phyloP scores from a whole-genome alignment of 35 echinoderm and acorn worm species.

The Stichopus chloronotus region DNA sequence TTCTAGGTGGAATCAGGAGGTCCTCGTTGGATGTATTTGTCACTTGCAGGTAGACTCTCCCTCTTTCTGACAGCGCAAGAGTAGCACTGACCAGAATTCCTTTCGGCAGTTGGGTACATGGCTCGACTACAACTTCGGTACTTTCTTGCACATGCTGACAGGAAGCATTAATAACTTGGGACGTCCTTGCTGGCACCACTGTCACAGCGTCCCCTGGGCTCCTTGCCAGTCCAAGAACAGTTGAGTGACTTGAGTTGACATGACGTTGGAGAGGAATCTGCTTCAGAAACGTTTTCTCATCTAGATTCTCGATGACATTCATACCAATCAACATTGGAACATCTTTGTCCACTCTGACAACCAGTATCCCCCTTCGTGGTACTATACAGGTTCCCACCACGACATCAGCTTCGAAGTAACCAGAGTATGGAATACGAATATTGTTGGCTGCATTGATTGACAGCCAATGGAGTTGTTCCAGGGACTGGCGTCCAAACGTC shows the following conservation, averaged over 20 bases:
- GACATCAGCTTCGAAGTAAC: conserved; percentile 23
- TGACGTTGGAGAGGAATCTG: no score
- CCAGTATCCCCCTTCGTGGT: no score
- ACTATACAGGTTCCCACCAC: no score
- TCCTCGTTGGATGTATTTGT: conserved; percentile 23
- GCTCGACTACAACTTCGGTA: conserved; percentile 19
- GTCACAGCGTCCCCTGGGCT: background rate
- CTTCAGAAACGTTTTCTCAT: no score
- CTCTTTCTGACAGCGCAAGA: background rate
- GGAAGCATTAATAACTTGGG: background rate
- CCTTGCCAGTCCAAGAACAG: conserved; percentile 1
- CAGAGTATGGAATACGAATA: conserved; percentile 7
- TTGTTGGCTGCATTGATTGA: conserved; percentile 23
- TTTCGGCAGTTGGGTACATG: conserved; percentile 9
- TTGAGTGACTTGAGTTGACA: background rate
- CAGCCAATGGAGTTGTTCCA: background rate
- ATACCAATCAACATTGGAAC: no score
- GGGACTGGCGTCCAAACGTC: background rate
- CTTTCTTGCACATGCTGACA: background rate
- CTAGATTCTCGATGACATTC: no score
- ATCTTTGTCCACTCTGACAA: no score
- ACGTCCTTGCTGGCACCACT: background rate
- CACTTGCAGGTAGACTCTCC: conserved; percentile 10
- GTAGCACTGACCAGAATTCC: background rate
- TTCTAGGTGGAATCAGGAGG: background rate